A percentile compares a stretch with the other conserved stretches of the same genome.
These are phyloP conservation scores for Parazoanthus atlanticus DNA, from an alignment of 92 coral and sea anemone species.

Conservation along the genomic window DNA sequence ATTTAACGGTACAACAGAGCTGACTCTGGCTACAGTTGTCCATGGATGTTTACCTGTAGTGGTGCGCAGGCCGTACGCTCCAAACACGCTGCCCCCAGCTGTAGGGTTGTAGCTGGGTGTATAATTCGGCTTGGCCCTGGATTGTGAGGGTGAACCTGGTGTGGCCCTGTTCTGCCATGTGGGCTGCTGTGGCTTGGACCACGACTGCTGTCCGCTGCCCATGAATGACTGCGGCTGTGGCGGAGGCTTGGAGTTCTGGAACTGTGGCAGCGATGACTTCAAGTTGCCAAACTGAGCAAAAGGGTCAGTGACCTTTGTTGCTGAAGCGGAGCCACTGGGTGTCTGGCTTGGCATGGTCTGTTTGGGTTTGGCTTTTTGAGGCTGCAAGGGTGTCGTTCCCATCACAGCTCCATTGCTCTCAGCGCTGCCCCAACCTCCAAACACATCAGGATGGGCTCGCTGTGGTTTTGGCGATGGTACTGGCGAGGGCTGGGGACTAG, in stretches of 20 bases:
- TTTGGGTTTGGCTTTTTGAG: constrained; percentile 37
- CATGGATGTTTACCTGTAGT: constrained; percentile 18
- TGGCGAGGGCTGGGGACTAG: constrained; percentile 43
- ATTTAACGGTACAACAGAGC: neutral
- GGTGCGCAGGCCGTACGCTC: constrained; percentile 82
- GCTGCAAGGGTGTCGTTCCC: constrained; percentile 66
- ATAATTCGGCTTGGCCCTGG: constrained; percentile 81
- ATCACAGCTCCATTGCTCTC: constrained; percentile 11
- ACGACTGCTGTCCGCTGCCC: constrained; percentile 56
- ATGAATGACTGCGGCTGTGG: constrained; percentile 52
- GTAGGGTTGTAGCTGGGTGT: constrained; percentile 69
- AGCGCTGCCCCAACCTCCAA: constrained; percentile 77
- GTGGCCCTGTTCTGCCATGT: constrained; percentile 53
- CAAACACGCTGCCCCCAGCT: constrained; percentile 84
- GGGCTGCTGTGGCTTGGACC: constrained; percentile 74
- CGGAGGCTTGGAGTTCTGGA: constrained; percentile 53
- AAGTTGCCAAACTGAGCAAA: constrained; percentile 92
- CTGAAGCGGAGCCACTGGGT: constrained; percentile 22
- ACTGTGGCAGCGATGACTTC: constrained; percentile 56
- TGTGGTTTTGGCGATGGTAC: constrained; percentile 33
- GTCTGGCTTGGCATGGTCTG: constrained; percentile 56
- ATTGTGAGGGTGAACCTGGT: constrained; percentile 55
- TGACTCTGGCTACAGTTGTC: neutral
- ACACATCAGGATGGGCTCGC: constrained; percentile 56
- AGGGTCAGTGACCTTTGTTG: constrained; percentile 70